Base-by-base conservation (phyloP, 2,797 vertebrate genomes). In the Crenuchus spilurus region DNA sequence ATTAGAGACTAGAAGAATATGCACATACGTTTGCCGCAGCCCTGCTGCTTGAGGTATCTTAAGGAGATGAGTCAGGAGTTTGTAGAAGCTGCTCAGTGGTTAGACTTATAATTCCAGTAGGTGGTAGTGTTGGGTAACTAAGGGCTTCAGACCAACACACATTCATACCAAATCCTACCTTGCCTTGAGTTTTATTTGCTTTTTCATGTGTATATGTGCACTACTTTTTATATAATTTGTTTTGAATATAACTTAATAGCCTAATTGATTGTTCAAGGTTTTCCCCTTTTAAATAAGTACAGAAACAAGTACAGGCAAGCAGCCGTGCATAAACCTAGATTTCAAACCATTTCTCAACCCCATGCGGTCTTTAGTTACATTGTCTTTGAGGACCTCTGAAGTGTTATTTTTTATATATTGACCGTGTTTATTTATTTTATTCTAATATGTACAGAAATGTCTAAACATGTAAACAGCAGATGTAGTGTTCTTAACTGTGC, bases 351-450 rank as follows among this genome's bases (percentile, higher is more conserved):
- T 58, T 69, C 30, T 20, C 20, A 77, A 60, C 2, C 48, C 42
- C 18, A 24, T 54, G 39, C 31, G 63, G 74, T 82, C 33, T 80
- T 80, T 68, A 41, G 18, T 72, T 57, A 42, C 60, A 69, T 77
- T 48, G 65, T 77, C 44, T 61, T 31, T 49, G 8, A 70, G 14
- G 6, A 18, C 11, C 7, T n/a, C 3, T 61, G 22, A 72, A n/a
- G 54, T 33, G 22, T 60, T 39, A 0, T 0, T 7, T 33, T 57
- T 70, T 80, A 20, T 70, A 70, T 81, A 54, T 60, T 77, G 68
- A 76, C 68, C 67, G 69, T 62, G 76, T 78, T 78, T 85, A 77
- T 80, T 74, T 83, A 83, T 83, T 81, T 72, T 49, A 70, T 61
- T 66, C n/a, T 49, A 44, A 51, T 30, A 31, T 48, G 24, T 69